Evolutionary conservation across 2,113 vertebrate species (phyloP).

Genomic region (Pithys albifrons): DNA sequence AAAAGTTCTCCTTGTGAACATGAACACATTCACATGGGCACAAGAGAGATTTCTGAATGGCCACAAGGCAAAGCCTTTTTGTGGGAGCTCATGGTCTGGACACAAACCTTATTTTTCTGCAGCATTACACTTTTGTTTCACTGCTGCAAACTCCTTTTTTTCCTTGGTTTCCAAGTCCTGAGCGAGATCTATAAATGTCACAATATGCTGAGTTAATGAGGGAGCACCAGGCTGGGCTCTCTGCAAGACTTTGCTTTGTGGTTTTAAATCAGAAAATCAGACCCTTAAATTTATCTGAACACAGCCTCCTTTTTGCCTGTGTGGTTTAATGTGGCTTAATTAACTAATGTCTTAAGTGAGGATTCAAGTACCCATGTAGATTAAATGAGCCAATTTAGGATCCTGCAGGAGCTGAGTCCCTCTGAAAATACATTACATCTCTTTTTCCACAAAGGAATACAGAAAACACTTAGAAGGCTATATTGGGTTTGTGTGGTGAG

Average conservation of each 20-base stretch:
- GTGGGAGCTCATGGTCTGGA: neutral
- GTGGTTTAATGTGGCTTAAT: constrained; percentile 76
- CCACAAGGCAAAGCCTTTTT: neutral
- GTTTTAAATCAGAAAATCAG: constrained; percentile 74
- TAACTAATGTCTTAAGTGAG: constrained; percentile 75
- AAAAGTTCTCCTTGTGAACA: neutral
- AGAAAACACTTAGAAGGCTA: neutral
- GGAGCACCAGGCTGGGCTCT: constrained; percentile 28
- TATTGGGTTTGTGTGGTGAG: fast-evolving
- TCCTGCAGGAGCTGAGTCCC: constrained; percentile 67
- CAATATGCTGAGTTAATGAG: constrained; percentile 52
- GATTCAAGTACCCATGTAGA: constrained; percentile 74
- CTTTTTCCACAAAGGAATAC: constrained; percentile 5
- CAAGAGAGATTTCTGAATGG: neutral
- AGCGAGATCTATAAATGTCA: constrained; percentile 23
- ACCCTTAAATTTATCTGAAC: constrained; percentile 72
- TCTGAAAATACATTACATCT: constrained; percentile 34
- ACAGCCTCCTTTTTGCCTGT: constrained; percentile 66
- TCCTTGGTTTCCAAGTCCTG: neutral
- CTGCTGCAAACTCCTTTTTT: neutral
- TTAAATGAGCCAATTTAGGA: constrained; percentile 76
- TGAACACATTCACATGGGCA: neutral
- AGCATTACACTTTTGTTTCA: neutral
- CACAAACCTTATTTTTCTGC: neutral
- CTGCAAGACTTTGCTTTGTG: constrained; percentile 40